Evolutionary conservation across 2,113 vertebrate genomes (phyloP).

Genomic region (Pongo abelii): DNA sequence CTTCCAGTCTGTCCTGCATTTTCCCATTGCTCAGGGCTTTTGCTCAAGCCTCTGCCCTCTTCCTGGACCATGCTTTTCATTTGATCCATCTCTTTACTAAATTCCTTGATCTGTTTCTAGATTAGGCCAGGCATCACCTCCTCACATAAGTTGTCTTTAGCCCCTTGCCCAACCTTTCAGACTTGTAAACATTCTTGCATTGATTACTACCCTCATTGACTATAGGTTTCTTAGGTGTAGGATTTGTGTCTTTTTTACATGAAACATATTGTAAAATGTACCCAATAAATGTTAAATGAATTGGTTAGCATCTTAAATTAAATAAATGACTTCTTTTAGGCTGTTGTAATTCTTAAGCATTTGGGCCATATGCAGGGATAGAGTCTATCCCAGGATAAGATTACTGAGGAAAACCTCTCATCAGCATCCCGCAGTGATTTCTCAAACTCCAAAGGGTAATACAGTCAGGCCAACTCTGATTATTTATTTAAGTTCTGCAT

Average conservation of each 20-base stretch:
- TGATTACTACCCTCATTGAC: neutral
- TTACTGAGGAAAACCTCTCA: neutral
- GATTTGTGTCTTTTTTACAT: neutral
- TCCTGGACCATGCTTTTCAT: neutral
- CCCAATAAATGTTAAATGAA: conserved; percentile 34
- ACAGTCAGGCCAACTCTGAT: neutral
- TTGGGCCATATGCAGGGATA: neutral
- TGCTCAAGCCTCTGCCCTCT: neutral
- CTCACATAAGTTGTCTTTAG: neutral
- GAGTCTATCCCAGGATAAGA: neutral
- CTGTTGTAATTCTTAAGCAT: conserved; percentile 7
- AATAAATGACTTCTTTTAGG: neutral
- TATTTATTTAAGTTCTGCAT: neutral
- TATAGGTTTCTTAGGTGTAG: neutral
- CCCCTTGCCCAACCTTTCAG: neutral
- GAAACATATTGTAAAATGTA: neutral
- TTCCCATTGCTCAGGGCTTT: neutral
- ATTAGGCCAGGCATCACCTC: neutral
- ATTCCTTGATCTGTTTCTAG: neutral
- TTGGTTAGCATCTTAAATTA: neutral
- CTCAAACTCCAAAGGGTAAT: neutral
- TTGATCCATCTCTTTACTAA: neutral
- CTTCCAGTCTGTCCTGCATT: neutral
- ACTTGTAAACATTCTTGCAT: neutral
- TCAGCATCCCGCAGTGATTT: neutral